phyloP scores from a whole-genome alignment of 92 coral and sea anemone genomes.

The Pocillopora grandis region DNA sequence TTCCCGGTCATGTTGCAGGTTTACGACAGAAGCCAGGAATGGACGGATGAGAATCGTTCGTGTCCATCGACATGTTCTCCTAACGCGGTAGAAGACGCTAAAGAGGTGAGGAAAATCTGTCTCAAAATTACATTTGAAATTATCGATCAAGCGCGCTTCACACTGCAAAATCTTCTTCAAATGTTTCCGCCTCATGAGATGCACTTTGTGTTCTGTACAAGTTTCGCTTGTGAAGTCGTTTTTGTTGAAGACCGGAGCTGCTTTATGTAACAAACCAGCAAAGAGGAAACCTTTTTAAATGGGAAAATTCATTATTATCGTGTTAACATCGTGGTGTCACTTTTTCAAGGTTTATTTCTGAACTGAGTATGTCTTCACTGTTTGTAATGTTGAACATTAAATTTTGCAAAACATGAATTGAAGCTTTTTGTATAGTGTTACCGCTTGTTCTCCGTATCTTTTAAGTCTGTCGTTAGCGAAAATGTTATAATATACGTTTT shows the following conservation, averaged over 20 bases:
- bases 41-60: slow-evolving; percentile 89
- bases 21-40: slow-evolving; percentile 91
- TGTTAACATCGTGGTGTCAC: not conserved
- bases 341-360: not conserved
- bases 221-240: too few species aligned
- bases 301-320: too few species aligned
- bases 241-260: too few species aligned
- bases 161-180: not conserved
- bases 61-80: slow-evolving; percentile 72
- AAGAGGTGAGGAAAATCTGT: slow-evolving; percentile 63
- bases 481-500: not conserved
- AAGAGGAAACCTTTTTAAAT: too few species aligned
- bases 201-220: too few species aligned
- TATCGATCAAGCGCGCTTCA: not conserved
- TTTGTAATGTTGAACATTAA: not conserved
- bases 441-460: not conserved
- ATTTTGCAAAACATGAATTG: not conserved
- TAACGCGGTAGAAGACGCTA: slow-evolving; percentile 79
- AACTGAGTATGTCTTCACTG: not conserved
- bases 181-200: too few species aligned
- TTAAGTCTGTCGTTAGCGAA: not conserved
- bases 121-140: not conserved
- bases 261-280: too few species aligned
- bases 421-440: too few species aligned
- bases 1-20: slow-evolving; percentile 63